These are phyloP conservation scores for Rhinichthys osculus DNA, from an alignment of 2,797 vertebrate genomes.

Conservation along the genomic window DNA sequence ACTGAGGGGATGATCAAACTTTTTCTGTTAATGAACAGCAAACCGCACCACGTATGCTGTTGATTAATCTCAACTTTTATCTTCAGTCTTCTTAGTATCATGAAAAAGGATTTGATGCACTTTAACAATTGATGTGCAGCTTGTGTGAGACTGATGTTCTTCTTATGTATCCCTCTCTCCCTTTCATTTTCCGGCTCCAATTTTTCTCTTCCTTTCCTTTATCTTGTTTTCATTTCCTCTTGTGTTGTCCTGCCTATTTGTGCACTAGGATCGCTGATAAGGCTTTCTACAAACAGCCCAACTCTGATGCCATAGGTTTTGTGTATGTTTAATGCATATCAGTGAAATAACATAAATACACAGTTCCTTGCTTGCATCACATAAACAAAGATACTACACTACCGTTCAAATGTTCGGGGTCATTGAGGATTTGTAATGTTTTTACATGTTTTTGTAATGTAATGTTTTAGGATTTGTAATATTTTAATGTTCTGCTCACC, in stretches of 20 bases:
- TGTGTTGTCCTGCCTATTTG: slow-evolving; percentile 72
- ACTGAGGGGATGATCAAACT: not conserved
- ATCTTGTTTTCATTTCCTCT: slow-evolving; percentile 19
- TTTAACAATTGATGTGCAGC: slow-evolving; percentile 66
- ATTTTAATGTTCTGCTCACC: not conserved
- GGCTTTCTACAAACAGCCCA: slow-evolving; percentile 99
- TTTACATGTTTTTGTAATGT: not conserved
- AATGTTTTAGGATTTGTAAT: not conserved
- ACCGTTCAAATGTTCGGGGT: not conserved
- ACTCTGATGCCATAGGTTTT: slow-evolving; percentile 97
- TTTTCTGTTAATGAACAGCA: not conserved
- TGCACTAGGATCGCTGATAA: slow-evolving; percentile 95
- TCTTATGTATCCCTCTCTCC: slow-evolving; percentile 56
- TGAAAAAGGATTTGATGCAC: slow-evolving; percentile 35
- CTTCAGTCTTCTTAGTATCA: slow-evolving; percentile 61
- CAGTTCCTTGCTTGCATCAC: not conserved
- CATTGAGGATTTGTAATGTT: not conserved
- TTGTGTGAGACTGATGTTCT: slow-evolving; percentile 73
- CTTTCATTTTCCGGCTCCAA: slow-evolving; percentile 56
- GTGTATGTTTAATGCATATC: slow-evolving; percentile 88
- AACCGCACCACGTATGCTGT: not conserved
- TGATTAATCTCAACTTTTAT: slow-evolving; percentile 54
- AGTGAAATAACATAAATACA: slow-evolving; percentile 34
- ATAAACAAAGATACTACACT: not conserved
- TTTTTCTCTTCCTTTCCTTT: slow-evolving; percentile 64